A percentile compares a stretch with the other conserved stretches of the same genome.
Conservation (phyloP, 2,797 vertebrate species). For the Propithecus perrieri region DNA sequence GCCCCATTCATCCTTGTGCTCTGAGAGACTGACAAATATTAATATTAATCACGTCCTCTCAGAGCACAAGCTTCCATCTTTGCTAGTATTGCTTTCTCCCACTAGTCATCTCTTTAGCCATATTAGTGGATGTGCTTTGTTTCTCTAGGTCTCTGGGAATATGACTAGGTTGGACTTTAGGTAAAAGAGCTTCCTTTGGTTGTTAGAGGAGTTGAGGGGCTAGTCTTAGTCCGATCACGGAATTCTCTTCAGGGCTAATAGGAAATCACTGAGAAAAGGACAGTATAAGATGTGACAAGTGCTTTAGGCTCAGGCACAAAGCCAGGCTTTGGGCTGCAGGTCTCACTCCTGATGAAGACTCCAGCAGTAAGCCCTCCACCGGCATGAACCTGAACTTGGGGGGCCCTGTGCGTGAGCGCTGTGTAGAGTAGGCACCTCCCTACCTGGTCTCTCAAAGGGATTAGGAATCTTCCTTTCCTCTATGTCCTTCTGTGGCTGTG, state of each 20-base stretch:
- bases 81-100: background rate
- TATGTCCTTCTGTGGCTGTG: background rate
- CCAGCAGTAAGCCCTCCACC: background rate
- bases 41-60: background rate
- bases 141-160: background rate
- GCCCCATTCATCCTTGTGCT: background rate
- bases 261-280: background rate
- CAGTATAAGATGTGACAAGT: background rate
- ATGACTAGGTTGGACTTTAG: background rate
- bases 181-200: background rate
- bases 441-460: background rate
- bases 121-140: background rate
- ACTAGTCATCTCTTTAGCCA: background rate
- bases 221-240: background rate
- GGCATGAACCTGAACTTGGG: background rate
- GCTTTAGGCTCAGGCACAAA: background rate
- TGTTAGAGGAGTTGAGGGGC: background rate
- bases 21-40: background rate
- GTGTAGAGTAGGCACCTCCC: background rate
- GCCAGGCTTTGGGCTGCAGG: background rate
- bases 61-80: background rate
- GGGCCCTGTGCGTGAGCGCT: background rate
- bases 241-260: background rate
- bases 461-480: background rate
- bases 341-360: background rate